phyloP scores from a whole-genome alignment of 2,888 invertebrate species.

The Apeira syringaria region DNA sequence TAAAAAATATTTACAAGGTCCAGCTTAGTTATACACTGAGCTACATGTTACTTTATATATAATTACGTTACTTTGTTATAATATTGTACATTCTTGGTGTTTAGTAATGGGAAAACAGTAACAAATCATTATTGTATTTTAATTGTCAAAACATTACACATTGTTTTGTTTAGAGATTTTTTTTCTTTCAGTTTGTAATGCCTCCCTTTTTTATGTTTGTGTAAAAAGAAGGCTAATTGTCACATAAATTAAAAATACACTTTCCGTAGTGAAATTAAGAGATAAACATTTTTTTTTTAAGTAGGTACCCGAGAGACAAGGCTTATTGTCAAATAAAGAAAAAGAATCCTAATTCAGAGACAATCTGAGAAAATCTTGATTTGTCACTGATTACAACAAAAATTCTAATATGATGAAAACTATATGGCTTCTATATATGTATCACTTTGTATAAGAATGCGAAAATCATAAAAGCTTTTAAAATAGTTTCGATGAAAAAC shows the following conservation, averaged over 20 bases:
- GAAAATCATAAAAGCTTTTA: conserved; percentile 13
- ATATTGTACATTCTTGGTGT: conserved; percentile 33
- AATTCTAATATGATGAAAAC: conserved; percentile 33
- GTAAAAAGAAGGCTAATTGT: no score
- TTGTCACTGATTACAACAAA: conserved; percentile 35
- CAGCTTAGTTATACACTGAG: conserved; percentile 66
- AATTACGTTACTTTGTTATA: conserved; percentile 28
- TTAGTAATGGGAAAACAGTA: conserved; percentile 8
- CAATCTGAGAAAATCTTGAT: not conserved
- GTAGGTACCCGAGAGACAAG: no score
- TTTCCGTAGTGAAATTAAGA: no score
- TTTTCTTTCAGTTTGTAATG: no score
- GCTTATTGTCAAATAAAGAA: no score
- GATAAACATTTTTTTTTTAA: no score
- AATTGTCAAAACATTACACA: conserved; percentile 16
- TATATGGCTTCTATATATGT: conserved; percentile 69
- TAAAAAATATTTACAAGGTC: conserved; percentile 74
- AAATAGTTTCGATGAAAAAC: not conserved
- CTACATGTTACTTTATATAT: conserved; percentile 45
- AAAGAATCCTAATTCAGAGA: no score
- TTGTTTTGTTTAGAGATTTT: conserved; percentile 4
- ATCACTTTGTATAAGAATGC: conserved; percentile 63
- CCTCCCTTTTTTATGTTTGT: no score
- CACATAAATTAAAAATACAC: no score
- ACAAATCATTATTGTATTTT: not conserved